Conservation (phyloP, 2,113 vertebrate genomes). For the Crotophaga sulcirostris region DNA sequence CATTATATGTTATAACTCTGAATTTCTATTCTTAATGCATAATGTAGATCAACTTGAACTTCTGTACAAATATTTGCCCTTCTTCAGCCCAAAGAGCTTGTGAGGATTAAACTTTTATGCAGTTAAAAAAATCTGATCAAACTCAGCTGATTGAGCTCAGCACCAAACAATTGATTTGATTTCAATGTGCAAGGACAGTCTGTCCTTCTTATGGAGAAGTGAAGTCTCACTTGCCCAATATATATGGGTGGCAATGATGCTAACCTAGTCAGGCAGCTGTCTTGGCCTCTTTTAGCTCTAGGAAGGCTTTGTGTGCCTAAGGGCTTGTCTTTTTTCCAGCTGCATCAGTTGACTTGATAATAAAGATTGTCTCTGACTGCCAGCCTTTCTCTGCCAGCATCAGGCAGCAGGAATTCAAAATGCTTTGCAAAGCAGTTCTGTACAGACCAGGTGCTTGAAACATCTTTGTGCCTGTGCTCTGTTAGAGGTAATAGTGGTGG, state of each 20-base stretch:
- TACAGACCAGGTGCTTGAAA: not conserved
- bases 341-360: not conserved
- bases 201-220: not conserved
- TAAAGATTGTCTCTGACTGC: not conserved
- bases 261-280: not conserved
- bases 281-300: not conserved
- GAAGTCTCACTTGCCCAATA: not conserved
- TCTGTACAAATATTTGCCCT: not conserved
- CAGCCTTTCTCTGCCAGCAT: not conserved
- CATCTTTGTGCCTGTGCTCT: not conserved
- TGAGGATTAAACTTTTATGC: not conserved
- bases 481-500: not conserved
- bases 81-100: not conserved
- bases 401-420: not conserved
- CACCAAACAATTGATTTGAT: not conserved
- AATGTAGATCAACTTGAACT: not conserved
- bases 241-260: not conserved
- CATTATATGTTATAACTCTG: not conserved
- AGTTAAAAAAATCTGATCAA: not conserved
- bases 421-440: not conserved
- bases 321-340: not conserved
- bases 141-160: not conserved
- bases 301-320: not conserved
- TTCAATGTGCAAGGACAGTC: not conserved
- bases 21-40: not conserved